phyloP scores from a whole-genome alignment of 2,113 vertebrate genomes.

The Perca fluviatilis region DNA sequence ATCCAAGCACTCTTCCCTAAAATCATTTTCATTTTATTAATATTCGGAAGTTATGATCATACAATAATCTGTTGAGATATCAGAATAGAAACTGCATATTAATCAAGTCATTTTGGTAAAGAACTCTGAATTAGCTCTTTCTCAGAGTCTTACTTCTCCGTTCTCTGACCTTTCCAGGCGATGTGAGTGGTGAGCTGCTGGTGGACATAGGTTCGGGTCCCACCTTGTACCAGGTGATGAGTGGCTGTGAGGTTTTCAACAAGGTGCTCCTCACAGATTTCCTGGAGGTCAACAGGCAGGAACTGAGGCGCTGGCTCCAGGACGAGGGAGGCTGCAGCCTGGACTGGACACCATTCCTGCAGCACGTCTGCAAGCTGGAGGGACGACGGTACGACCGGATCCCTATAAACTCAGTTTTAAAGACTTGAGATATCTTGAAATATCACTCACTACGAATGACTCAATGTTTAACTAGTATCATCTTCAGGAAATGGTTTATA shows the following conservation, averaged over 20 bases:
- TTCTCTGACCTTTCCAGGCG: slow-evolving; percentile 80
- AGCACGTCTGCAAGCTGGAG: slow-evolving; percentile 92
- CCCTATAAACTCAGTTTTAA: background rate
- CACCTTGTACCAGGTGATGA: slow-evolving; percentile 96
- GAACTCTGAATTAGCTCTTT: background rate
- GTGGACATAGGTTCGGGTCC: slow-evolving; percentile 95
- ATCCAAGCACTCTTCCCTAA: background rate
- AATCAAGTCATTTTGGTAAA: background rate
- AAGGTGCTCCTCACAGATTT: slow-evolving; percentile 93
- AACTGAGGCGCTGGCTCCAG: slow-evolving; percentile 88
- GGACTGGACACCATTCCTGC: slow-evolving; percentile 92
- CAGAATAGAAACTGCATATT: background rate
- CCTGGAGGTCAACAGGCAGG: slow-evolving; percentile 91
- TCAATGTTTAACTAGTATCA: background rate
- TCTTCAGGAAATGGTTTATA: background rate
- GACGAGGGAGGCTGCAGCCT: slow-evolving; percentile 82
- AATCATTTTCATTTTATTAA: background rate
- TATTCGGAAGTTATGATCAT: background rate
- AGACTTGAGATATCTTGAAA: background rate
- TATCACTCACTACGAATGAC: background rate
- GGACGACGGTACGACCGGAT: slow-evolving; percentile 85
- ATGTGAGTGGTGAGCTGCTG: slow-evolving; percentile 87
- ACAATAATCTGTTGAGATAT: background rate
- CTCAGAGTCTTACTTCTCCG: background rate
- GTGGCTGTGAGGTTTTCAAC: slow-evolving; percentile 92